Base-by-base conservation (phyloP, 2,888 invertebrate species). In the Altica lythri region DNA sequence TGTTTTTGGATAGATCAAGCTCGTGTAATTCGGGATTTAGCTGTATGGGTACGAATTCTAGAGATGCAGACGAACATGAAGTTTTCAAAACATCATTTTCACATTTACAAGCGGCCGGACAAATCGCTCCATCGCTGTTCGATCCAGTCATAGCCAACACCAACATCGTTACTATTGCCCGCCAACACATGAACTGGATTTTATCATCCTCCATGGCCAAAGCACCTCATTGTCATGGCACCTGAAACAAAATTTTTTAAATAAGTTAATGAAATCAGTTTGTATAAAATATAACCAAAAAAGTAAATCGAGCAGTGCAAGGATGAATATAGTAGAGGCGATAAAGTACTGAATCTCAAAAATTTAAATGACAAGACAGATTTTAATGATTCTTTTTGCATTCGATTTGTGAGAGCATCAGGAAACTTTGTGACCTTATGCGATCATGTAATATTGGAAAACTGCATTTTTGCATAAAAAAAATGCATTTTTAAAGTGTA, bases 1-100 rank as follows among this genome's bases (percentile, higher is more conserved):
- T 84, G 76, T 95, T 95, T 72, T 86, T 83, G n/a, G 88, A 87
- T 53, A 95, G 83, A 72, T 90, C 89, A 71, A 95, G 87, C 76
- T 87, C 85, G 46, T 85, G 85, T 43, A 91, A 85, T 73, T 90
- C 90, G 30, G 95, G 95, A 76, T 93, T 93, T 63, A 93, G 81
- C 72, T 92, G 92, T 66, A 92, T 92, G 56, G 93, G 93, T 48
- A 93, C 89, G 66, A 90, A 88, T 73, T 90, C 90, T 62, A 93
- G 83, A 57, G 84, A 84, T 48, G 90, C 90, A 69, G 85, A 84
- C 63, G 86, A 85, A 75, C 93, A 93, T 61, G 86, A 83, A 18
- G 89, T 88, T 54, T 84, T 83, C 60, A 90, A 83, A 45, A 87
- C 84, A 74, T 92, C 91, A 72, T 86, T 86, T 79, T 88, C 85